These are phyloP conservation scores for Bombyx mandarina DNA, from an alignment of 1,140 invertebrate genomes.

Conservation along the genomic window DNA sequence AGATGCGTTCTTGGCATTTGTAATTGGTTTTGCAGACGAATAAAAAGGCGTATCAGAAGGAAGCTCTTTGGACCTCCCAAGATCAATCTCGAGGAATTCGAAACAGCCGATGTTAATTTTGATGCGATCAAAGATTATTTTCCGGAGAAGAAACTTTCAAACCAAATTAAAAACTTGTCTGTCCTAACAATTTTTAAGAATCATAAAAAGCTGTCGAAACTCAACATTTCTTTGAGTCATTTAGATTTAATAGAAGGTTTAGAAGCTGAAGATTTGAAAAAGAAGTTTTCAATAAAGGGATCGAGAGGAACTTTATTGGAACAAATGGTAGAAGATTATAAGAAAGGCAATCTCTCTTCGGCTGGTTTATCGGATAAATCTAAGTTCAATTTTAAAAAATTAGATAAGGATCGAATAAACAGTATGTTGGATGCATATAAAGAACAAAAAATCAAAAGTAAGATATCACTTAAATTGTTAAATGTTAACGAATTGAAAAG, in stretches of 20 bases:
- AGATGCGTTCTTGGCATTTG: constrained; percentile 19
- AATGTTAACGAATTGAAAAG: constrained; percentile 12
- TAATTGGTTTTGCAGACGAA: constrained; percentile 18
- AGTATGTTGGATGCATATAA: constrained; percentile 25
- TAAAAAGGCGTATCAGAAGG: constrained; percentile 22
- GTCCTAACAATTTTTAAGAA: constrained; percentile 3
- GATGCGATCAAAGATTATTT: constrained; percentile 19
- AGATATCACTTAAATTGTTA: constrained; percentile 6
- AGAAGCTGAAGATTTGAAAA: constrained; percentile 13
- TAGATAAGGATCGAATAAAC: constrained; percentile 22
- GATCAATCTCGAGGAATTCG: constrained; percentile 19
- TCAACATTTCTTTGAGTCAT: constrained; percentile 10
- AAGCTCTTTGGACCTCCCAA: constrained; percentile 18
- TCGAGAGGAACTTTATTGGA: constrained; percentile 22
- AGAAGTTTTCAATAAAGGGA: constrained; percentile 18
- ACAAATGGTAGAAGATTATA: constrained; percentile 26
- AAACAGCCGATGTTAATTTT: constrained; percentile 21
- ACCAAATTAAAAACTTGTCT: background rate
- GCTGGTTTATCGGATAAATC: constrained; percentile 16
- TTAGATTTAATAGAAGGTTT: constrained; percentile 11
- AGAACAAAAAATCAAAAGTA: constrained; percentile 13
- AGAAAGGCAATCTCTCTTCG: constrained; percentile 24
- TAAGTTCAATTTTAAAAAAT: constrained; percentile 14
- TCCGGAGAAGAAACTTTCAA: background rate
- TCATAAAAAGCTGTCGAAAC: constrained; percentile 10